Evolutionary conservation across 2,797 vertebrate species (phyloP).

Genomic region (Pseudochromis fuscus): DNA sequence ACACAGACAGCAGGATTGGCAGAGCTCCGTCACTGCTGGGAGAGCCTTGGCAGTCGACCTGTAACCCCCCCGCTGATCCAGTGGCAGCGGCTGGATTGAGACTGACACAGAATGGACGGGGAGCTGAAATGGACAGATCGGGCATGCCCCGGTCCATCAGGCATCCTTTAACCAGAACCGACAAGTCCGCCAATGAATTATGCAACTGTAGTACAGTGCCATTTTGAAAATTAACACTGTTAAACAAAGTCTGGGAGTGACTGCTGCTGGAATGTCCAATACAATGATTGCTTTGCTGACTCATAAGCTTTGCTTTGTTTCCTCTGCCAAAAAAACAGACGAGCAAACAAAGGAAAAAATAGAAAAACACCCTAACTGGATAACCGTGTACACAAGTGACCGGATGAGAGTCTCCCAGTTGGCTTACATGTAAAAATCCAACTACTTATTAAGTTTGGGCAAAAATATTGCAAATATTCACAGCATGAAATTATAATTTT

Average conservation of each 20-base stretch:
- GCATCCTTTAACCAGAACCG: slow-evolving; percentile 46
- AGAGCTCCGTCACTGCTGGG: slow-evolving; percentile 34
- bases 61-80: slow-evolving; percentile 26
- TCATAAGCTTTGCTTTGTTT: slow-evolving; percentile 50
- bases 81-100: slow-evolving; percentile 45
- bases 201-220: slow-evolving; percentile 45
- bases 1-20: slow-evolving; percentile 36
- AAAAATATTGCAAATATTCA: slow-evolving; percentile 18
- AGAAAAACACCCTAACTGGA: slow-evolving; percentile 17
- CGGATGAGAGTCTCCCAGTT: slow-evolving; percentile 30
- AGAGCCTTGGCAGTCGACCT: slow-evolving; percentile 58
- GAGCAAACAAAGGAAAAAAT: slow-evolving; percentile 4
- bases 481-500: slow-evolving; percentile 40
- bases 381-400: slow-evolving; percentile 23
- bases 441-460: slow-evolving; percentile 24
- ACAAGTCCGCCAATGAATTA: slow-evolving; percentile 53
- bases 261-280: slow-evolving; percentile 38
- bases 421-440: slow-evolving; percentile 28
- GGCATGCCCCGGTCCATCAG: slow-evolving; percentile 21
- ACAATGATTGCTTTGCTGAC: slow-evolving; percentile 54
- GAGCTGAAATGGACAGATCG: slow-evolving; percentile 16
- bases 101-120: slow-evolving; percentile 45
- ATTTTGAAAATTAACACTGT: slow-evolving; percentile 69
- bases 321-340: slow-evolving; percentile 36
- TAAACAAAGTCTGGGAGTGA: slow-evolving; percentile 58